Percentiles rank a stretch among this genome's conserved stretches.
phyloP scores from a whole-genome alignment of 2,888 invertebrate genomes.

The Desoria tigrina region DNA sequence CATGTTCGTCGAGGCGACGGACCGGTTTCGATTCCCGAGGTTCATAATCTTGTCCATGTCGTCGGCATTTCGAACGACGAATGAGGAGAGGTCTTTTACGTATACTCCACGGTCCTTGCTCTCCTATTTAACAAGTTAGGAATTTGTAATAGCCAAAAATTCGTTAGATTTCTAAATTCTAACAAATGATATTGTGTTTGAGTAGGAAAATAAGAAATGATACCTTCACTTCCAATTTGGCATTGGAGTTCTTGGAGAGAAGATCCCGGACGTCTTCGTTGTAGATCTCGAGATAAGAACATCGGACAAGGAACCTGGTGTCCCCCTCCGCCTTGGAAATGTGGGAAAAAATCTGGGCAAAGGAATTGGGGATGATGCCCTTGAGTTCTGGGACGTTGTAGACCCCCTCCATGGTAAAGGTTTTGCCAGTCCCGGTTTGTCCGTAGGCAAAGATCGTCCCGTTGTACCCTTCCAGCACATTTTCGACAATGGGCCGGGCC shows the following conservation, averaged over 20 bases:
- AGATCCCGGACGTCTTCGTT: constrained; percentile 98
- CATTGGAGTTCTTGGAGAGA: constrained; percentile 78
- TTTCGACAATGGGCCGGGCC: constrained; percentile 94
- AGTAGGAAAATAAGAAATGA: too few relatives aligned
- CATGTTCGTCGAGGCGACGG: constrained; percentile 92
- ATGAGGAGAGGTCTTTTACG: constrained; percentile 94
- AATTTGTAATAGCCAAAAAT: too few relatives aligned
- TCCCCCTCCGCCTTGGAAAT: constrained; percentile 91
- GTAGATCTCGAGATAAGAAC: constrained; percentile 97
- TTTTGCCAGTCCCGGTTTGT: constrained; percentile 88
- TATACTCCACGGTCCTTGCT: constrained; percentile 89
- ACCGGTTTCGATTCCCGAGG: constrained; percentile 89
- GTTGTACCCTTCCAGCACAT: constrained; percentile 94
- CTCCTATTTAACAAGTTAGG: too few relatives aligned
- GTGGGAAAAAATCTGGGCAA: constrained; percentile 97
- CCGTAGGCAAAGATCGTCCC: constrained; percentile 77
- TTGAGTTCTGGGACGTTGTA: constrained; percentile 81
- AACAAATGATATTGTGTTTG: too few relatives aligned
- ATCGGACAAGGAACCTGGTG: constrained; percentile 85
- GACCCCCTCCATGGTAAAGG: constrained; percentile 96
- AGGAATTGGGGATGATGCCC: constrained; percentile 98
- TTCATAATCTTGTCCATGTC: constrained; percentile 94
- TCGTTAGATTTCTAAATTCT: too few relatives aligned
- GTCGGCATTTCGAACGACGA: constrained; percentile 96
- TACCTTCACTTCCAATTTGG: constrained; percentile 85